Conservation (phyloP, 2,797 vertebrate species). For the Okamejei kenojei region DNA sequence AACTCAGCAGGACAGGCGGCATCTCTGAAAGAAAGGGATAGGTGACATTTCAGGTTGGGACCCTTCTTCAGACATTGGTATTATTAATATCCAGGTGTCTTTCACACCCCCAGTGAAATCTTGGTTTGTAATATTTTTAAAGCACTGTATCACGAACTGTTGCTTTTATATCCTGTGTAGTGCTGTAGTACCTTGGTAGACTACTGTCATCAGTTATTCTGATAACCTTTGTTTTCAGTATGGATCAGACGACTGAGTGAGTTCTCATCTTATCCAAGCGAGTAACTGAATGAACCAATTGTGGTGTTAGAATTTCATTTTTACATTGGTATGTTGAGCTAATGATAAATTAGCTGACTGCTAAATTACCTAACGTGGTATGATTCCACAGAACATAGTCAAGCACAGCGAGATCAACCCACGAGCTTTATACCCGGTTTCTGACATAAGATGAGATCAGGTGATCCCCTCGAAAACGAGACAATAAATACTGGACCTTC, state of each 20-base stretch:
- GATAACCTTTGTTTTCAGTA: neutral
- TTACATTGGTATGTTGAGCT: slow-evolving; percentile 50
- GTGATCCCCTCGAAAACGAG: no score
- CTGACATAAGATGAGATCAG: no score
- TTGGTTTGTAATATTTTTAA: neutral
- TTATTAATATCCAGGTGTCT: neutral
- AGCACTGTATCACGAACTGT: slow-evolving; percentile 27
- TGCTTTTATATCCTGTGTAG: slow-evolving; percentile 43
- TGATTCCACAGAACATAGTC: neutral
- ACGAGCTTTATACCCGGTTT: no score
- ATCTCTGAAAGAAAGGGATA: no score
- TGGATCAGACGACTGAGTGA: neutral
- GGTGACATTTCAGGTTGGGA: no score
- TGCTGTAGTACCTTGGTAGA: slow-evolving; percentile 42
- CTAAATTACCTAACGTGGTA: slow-evolving; percentile 42
- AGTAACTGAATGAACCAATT: slow-evolving; percentile 40
- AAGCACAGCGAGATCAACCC: no score
- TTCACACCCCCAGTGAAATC: neutral
- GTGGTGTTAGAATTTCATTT: slow-evolving; percentile 48
- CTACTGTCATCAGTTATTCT: neutral
- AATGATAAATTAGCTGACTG: slow-evolving; percentile 46
- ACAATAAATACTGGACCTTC: no score
- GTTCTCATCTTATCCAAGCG: neutral
- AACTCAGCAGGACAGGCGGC: no score
- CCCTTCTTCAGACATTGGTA: neutral